Evolutionary conservation across 2,888 invertebrate genomes (phyloP).

Genomic region (Protophormia terraenovae): DNA sequence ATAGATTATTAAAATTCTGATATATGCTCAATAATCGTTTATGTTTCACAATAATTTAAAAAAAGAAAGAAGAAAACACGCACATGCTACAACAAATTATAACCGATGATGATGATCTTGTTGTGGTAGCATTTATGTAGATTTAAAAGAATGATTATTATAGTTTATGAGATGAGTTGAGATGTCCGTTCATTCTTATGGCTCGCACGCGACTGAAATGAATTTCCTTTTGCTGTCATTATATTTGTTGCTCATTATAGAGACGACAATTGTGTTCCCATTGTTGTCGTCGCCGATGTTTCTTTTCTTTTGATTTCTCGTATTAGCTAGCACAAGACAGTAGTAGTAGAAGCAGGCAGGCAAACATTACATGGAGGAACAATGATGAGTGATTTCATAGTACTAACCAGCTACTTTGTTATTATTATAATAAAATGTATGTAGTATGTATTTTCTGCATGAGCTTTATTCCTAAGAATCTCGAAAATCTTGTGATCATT

Average conservation of each 20-base stretch:
- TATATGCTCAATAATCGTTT: conserved; percentile 1
- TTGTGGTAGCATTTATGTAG: not conserved
- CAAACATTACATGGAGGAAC: too few species aligned
- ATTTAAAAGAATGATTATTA: conserved; percentile 24
- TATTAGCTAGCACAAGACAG: conserved; percentile 4
- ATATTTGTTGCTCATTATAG: conserved; percentile 53
- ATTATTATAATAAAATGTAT: conserved; percentile 6
- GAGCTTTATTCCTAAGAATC: conserved; percentile 27
- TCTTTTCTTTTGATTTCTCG: conserved; percentile 12
- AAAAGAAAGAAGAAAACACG: too few species aligned
- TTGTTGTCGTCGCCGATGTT: conserved; percentile 35
- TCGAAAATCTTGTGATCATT: conserved; percentile 19
- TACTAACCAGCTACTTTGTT: conserved; percentile 42
- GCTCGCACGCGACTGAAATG: conserved; percentile 67
- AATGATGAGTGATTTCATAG: conserved; percentile 12
- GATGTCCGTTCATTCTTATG: conserved; percentile 62
- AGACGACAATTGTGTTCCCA: conserved; percentile 59
- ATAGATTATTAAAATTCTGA: not conserved
- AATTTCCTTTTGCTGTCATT: conserved; percentile 58
- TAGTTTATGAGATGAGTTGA: conserved; percentile 9
- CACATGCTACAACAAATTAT: not conserved
- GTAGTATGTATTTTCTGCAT: conserved; percentile 1
- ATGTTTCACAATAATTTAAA: conserved; percentile 24
- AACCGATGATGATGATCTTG: conserved; percentile 12
- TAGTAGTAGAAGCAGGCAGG: too few species aligned